Base-by-base conservation (phyloP, 1,140 invertebrate species). In the Drosophila gunungcola region DNA sequence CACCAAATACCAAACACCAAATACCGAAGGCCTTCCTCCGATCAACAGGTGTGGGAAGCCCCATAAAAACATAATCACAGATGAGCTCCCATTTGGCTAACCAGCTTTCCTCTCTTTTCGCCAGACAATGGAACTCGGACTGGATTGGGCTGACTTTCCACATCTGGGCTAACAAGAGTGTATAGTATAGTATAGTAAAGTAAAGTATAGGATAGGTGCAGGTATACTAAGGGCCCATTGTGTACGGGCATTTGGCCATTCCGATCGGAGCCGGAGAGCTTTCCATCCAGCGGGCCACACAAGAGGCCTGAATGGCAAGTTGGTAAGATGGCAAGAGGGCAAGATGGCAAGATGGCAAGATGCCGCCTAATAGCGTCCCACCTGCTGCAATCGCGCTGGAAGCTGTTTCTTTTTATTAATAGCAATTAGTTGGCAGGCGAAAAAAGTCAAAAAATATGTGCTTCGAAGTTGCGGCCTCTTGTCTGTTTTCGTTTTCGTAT, bases 361-460 rank as follows among this genome's bases (percentile, higher is more conserved):
- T 32, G 61, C 52, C 51, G 55, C 57, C 48, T 61, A 76, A 80
- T 80, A 58, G 43, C 72, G 58, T 74, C 76, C 69, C 67, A 70
- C 67, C 67, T 70, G 67, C 51, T 39, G 29, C n/a, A 61, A 32
- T 62, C 38, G 41, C 41, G 51, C 55, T 75, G 73, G 52, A 45
- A 62, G 61, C 55, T 69, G 42, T 78, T 78, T 77, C 75, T 74
- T 81, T 81, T 79, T 86, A 86, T 86, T 86, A 86, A 82, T 81
- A 82, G 74, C 82, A 86, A 86, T 86, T 86, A 86, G 65, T 78
- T 78, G 56, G 43, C 41, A 41, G 56, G 63, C 63, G 27, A 58
- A 77, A 70, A 72, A 73, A 62, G 45, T 11, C 38, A 62, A 52
- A 46, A 73, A 39, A 13, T 21, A 29, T 55, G 39, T 65, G 62